Conservation (phyloP, 2,797 vertebrate genomes). For the Botia kubotai region DNA sequence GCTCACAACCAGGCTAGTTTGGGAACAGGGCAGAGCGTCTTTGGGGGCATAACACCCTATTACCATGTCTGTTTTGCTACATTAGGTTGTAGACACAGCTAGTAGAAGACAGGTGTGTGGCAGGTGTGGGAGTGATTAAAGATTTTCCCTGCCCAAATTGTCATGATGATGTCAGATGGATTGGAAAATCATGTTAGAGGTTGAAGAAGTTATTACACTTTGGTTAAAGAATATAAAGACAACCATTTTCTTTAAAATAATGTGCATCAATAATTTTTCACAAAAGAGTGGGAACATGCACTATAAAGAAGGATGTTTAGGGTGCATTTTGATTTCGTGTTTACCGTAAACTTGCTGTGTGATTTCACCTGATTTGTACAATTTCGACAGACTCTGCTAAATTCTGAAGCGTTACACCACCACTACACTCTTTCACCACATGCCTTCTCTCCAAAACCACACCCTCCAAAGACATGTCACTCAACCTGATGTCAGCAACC, state of each 20-base stretch:
- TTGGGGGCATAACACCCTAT: background rate
- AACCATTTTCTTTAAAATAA: background rate
- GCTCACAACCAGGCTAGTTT: background rate
- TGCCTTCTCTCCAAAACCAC: background rate
- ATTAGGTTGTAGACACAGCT: constrained; percentile 1
- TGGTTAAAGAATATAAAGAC: background rate
- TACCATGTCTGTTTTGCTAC: background rate
- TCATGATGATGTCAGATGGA: background rate
- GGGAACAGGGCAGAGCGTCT: background rate
- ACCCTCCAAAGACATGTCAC: background rate
- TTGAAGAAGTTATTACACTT: background rate
- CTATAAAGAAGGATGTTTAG: background rate
- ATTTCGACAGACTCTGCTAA: background rate
- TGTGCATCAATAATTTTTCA: background rate
- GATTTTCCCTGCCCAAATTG: background rate
- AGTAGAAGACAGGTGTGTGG: background rate
- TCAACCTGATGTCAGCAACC: background rate
- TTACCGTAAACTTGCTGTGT: background rate
- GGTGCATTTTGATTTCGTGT: background rate
- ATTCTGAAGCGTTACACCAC: too few species aligned
- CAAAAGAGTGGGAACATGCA: background rate
- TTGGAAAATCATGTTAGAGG: background rate
- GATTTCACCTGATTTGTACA: too few species aligned
- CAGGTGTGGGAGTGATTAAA: background rate
- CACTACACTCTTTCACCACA: background rate